Base-by-base conservation (phyloP, 2,888 invertebrate genomes). In the Amphipyra tragopoginis region DNA sequence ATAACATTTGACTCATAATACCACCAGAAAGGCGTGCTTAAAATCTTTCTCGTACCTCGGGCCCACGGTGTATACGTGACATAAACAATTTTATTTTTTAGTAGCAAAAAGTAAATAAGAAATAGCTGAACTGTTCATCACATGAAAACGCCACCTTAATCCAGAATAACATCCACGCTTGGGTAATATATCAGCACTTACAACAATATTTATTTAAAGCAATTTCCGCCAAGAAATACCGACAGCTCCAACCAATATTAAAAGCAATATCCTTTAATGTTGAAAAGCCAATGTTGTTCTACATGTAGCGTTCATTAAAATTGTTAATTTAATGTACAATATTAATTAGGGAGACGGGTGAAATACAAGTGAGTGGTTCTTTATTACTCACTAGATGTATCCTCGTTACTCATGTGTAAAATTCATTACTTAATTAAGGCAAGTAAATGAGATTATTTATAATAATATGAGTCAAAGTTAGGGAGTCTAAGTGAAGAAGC, bases 191-290 rank as follows among this genome's bases (percentile, higher is more conserved):
- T 43, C 33, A 40, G 21, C 15, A 36, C 44, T 36, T 26, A 45
- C 26, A 53, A 13, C 38, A 57, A 57, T 56, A 57, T 60, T 62
- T 59, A 69, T 74, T 56, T 33, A 50, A 14, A 34, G 10, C 38
- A 57, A 39, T 21, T 40, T 44, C 38, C 0, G 13, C 8, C 11
- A 10, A 33, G 21, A 38, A 26, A 57, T 55, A 66, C 3, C 21
- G 21, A 21, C 4, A 34, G 5, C 29, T 15, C 33, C 9, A 49
- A 21, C 40, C 11, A 56, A 62, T 56, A 56, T 49, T 34, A 14
- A 56, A 64, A 45, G 21, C 29, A 65, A 70, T 63, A 58, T 58
- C 11, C 52, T 50, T 14, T 2, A 21, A 52, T 44, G 13, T 14
- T 14, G 11, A 14, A 48, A 29, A 9, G 36, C 3, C 14, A 50